Evolutionary conservation across 2,888 invertebrate species (phyloP).

Genomic region (Eulithis testata): DNA sequence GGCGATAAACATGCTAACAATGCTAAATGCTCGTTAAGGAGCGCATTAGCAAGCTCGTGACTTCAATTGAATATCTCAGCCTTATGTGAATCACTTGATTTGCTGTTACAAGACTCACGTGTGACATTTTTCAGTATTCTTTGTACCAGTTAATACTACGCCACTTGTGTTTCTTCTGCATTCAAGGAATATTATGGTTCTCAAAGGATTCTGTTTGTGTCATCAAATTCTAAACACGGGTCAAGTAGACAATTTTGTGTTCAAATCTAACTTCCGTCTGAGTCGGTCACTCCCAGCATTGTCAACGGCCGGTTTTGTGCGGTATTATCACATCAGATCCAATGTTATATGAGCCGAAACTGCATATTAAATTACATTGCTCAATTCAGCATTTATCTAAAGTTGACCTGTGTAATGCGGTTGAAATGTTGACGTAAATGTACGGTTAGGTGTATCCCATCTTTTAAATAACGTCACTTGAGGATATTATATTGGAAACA

Average conservation of each 20-base stretch:
- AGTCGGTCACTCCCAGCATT: constrained; percentile 52
- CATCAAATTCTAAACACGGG: constrained; percentile 27
- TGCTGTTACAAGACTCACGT: constrained; percentile 25
- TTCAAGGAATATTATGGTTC: constrained; percentile 10
- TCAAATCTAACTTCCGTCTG: constrained; percentile 41
- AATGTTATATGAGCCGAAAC: constrained; percentile 43
- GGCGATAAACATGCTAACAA: constrained; percentile 59
- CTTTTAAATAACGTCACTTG: not conserved
- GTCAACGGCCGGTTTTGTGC: constrained; percentile 44
- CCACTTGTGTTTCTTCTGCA: constrained; percentile 7
- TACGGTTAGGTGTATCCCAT: not conserved
- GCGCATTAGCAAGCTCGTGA: constrained; percentile 63
- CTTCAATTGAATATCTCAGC: constrained; percentile 59
- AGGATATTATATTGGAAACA: not conserved
- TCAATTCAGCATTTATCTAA: constrained; percentile 23
- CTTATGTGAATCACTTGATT: constrained; percentile 47
- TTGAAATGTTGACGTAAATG: constrained; percentile 10
- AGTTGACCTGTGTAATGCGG: constrained; percentile 23
- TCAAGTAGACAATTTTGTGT: constrained; percentile 30
- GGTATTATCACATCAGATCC: constrained; percentile 45
- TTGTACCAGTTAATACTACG: not conserved
- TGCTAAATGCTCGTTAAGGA: constrained; percentile 65
- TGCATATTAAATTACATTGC: constrained; percentile 26
- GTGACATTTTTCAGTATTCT: constrained; percentile 10
- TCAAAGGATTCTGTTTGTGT: constrained; percentile 16